Percentiles rank a stretch among this genome's conserved stretches.
These are phyloP conservation scores for Antidorcas marsupialis DNA, from an alignment of 2,113 vertebrate species.

Conservation along the genomic window DNA sequence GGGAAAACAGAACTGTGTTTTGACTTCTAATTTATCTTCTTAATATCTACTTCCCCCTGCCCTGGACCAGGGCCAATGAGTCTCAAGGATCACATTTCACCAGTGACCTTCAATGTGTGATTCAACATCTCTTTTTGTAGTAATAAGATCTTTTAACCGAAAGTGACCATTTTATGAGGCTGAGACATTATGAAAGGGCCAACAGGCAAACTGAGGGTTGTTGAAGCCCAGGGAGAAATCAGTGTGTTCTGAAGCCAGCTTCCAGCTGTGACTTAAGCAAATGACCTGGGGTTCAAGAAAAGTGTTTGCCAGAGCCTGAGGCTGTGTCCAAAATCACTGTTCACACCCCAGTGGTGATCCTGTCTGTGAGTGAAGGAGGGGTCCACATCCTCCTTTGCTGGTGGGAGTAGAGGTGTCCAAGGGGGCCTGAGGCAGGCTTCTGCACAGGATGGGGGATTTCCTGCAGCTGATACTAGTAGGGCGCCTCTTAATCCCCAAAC, in stretches of 20 bases:
- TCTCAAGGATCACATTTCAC: conserved; percentile 76
- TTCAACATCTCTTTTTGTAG: conserved; percentile 72
- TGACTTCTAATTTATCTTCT: conserved; percentile 69
- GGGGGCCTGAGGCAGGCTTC: not conserved
- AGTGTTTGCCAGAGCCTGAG: not conserved
- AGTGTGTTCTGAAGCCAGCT: conserved; percentile 12
- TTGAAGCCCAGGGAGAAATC: conserved; percentile 63
- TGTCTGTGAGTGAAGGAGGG: not conserved
- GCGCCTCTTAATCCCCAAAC: not conserved
- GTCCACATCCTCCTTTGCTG: not conserved
- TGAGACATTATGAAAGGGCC: conserved; percentile 30
- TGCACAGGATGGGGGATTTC: not conserved
- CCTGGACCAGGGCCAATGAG: conserved; percentile 69
- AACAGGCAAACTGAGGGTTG: conserved; percentile 36
- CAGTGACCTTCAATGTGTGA: conserved; percentile 74
- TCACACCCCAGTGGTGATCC: not conserved
- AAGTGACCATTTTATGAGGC: conserved; percentile 70
- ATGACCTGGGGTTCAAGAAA: conserved; percentile 19
- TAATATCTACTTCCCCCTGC: conserved; percentile 34
- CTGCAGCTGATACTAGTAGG: not conserved
- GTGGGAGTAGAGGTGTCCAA: too few relatives aligned
- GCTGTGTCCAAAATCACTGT: not conserved
- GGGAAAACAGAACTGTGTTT: conserved; percentile 66
- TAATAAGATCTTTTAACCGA: conserved; percentile 76
- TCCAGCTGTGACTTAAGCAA: conserved; percentile 40